Evolutionary conservation across 2,888 invertebrate genomes (phyloP), one percentile per base, ranked within the genome.

Genomic region (Xestoiulus laeticollis): DNA sequence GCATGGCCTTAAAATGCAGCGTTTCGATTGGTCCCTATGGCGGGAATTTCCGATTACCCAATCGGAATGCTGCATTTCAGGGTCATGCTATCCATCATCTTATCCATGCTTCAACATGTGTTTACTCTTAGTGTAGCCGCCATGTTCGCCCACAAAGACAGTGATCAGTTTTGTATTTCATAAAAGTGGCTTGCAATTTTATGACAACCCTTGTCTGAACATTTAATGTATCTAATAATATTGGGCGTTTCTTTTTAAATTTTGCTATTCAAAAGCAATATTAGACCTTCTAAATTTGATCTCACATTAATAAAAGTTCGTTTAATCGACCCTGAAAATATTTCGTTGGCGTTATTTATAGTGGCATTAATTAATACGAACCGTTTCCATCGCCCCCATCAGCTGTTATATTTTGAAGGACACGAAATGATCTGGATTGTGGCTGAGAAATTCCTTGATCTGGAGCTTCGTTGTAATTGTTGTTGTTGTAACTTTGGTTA

Each of bases 341-440:
- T 10, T 22, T 68, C 22, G 26, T 68, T 68, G 26, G 68, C 68
- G 68, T 68, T 68, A 68, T 26, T 68, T 68, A n/a, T 26, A 68
- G 68, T 68, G 26, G n/a, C 6, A 68, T 68, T 68, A 68, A 68
- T 68, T 26, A 22, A 68, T 87, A 87, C 87, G 68, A 26, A 87
- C 87, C 87, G 59, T 87, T 87, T 32, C 4, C 32, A 38, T 59
- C 87, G 87, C 87, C 85, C 59, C 32, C 87, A 26, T 44, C 53
- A 83, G 88, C 89, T 1, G 89, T 87, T 78, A 89, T 85, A 48
- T 86, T 88, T 87, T 89, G 89, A 59, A 89, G 85, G 32, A 89
- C 59, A 59, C 89, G 87, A 83, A 89, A 89, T 26, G 89, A 89
- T 44, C 89, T 48, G 14, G 88, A 88, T 48, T 89, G 88, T 32